Evolutionary conservation across 2,888 invertebrate species (phyloP).

Genomic region (Plemyria rubiginata): DNA sequence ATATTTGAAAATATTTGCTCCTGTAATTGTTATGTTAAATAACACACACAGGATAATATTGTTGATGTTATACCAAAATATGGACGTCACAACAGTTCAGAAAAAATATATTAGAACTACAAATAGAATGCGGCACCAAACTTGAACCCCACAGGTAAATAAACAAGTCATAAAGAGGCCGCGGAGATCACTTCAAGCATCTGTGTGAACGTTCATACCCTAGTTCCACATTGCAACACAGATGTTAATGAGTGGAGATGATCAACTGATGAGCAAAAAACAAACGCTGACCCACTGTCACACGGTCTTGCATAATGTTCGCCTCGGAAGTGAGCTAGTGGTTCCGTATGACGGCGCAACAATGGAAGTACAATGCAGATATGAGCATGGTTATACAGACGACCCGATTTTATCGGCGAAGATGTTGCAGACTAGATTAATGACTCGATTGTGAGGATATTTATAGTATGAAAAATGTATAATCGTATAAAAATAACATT

Average conservation of each 20-base stretch:
- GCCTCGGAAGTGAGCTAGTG: constrained; percentile 65
- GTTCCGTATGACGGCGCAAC: constrained; percentile 64
- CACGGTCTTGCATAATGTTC: constrained; percentile 62
- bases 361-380: constrained; percentile 47
- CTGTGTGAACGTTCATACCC: constrained; percentile 56
- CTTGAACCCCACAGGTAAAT: not conserved
- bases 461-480: too few relatives aligned
- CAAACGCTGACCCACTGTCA: constrained; percentile 59
- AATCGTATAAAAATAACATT: too few relatives aligned
- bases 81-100: too few relatives aligned
- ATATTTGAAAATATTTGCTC: too few relatives aligned
- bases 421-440: too few relatives aligned
- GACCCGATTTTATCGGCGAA: not conserved
- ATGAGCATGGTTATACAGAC: not conserved
- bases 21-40: too few relatives aligned
- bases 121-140: too few relatives aligned
- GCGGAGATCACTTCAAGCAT: constrained; percentile 29
- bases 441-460: too few relatives aligned
- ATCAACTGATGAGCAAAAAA: constrained; percentile 56
- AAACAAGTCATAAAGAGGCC: constrained; percentile 31
- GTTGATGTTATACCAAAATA: too few relatives aligned
- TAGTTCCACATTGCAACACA: constrained; percentile 56
- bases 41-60: too few relatives aligned
- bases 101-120: too few relatives aligned
- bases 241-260: constrained; percentile 57